A percentile compares a stretch with the other conserved stretches of the same genome.
These are phyloP conservation scores for Ceratina japonica DNA, from an alignment of 1,140 invertebrate genomes.

Conservation along the genomic window DNA sequence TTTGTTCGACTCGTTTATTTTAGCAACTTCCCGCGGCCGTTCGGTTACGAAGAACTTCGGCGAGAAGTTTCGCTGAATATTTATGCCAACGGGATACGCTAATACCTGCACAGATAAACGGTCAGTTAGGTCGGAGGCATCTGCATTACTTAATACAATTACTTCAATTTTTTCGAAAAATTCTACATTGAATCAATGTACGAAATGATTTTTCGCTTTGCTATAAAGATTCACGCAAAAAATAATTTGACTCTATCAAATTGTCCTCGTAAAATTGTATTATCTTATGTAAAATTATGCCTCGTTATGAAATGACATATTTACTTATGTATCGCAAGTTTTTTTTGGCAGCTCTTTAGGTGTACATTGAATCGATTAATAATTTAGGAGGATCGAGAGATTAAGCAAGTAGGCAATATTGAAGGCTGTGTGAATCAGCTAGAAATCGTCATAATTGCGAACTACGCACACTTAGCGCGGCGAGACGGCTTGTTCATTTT, in stretches of 20 bases:
- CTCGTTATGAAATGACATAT: too few species aligned
- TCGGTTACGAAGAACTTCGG: neutral
- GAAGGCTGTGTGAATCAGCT: conserved; percentile 1
- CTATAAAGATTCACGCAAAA: neutral
- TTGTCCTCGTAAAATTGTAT: too few species aligned
- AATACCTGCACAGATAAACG: neutral
- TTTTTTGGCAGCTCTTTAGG: too few species aligned
- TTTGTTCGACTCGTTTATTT: conserved; percentile 42
- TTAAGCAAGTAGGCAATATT: neutral
- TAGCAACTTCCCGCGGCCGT: conserved; percentile 1
- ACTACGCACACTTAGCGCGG: neutral
- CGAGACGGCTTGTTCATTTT: conserved; percentile 3
- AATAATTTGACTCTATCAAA: too few species aligned
- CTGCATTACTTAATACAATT: neutral
- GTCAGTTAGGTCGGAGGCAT: neutral
- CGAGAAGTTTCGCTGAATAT: neutral
- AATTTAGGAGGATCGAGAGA: neutral
- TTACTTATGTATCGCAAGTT: too few species aligned
- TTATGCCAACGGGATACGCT: neutral
- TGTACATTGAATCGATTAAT: too few species aligned
- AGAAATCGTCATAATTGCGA: conserved; percentile 35
- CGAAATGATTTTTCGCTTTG: neutral
- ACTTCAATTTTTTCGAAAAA: neutral
- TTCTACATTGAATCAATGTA: neutral
- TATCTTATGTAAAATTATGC: too few species aligned